A percentile compares a stretch with the other conserved stretches of the same genome.
These are phyloP conservation scores for Cynopterus brachyotis DNA, from an alignment of 2,113 vertebrate genomes.

Conservation along the genomic window DNA sequence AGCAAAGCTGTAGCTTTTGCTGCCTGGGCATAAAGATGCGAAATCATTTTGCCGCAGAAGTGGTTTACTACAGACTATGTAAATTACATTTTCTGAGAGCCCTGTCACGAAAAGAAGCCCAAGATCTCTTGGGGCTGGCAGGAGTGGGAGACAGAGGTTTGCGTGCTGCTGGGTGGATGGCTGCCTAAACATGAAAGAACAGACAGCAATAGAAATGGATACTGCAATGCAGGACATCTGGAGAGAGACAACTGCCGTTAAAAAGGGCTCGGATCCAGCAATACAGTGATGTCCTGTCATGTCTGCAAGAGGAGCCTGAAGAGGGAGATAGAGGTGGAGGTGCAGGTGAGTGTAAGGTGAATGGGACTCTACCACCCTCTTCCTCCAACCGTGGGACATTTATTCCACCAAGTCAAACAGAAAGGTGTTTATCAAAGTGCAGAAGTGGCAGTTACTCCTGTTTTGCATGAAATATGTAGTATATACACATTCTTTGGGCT, in stretches of 20 bases:
- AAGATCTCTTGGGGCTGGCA: neutral
- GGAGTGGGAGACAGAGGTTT: neutral
- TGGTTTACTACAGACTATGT: neutral
- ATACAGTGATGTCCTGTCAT: neutral
- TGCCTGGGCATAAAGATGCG: neutral
- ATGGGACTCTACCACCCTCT: neutral
- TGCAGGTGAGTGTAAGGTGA: neutral
- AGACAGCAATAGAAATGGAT: neutral
- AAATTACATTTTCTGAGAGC: neutral
- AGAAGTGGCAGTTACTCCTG: neutral
- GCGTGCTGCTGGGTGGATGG: neutral
- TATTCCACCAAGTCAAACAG: neutral
- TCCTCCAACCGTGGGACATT: neutral
- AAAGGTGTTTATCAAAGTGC: neutral
- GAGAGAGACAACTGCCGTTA: neutral
- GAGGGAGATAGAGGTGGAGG: neutral
- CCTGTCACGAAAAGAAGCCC: neutral
- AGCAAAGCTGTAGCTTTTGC: neutral
- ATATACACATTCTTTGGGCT: neutral
- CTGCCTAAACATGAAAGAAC: neutral
- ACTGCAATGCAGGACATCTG: neutral
- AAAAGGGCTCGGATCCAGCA: neutral
- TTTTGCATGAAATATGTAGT: neutral
- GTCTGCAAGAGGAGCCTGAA: neutral
- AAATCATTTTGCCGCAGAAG: neutral